phyloP scores from a whole-genome alignment of 2,888 invertebrate species.

The Eremobia ochroleuca region DNA sequence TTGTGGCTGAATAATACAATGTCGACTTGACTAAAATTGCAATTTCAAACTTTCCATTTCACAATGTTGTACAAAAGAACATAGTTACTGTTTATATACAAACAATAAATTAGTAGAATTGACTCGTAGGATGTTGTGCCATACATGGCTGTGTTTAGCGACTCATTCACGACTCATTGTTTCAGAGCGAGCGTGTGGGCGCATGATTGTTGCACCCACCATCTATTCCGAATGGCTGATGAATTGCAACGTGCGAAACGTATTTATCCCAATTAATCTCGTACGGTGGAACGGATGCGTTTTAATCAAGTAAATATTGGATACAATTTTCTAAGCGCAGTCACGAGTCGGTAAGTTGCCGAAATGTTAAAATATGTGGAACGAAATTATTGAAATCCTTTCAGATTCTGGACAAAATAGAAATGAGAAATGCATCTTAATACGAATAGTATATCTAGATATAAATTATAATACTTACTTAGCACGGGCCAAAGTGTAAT shows the following conservation, averaged over 20 bases:
- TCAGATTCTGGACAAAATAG: slow-evolving; percentile 6
- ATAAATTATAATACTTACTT: neutral
- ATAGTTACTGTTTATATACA: slow-evolving; percentile 62
- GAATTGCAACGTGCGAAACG: slow-evolving; percentile 82
- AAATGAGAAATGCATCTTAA: slow-evolving; percentile 21
- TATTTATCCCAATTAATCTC: slow-evolving; percentile 84
- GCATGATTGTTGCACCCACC: slow-evolving; percentile 86
- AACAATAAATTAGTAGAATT: slow-evolving; percentile 74
- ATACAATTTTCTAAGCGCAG: slow-evolving; percentile 9
- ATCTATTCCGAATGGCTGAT: slow-evolving; percentile 77
- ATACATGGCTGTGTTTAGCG: slow-evolving; percentile 77
- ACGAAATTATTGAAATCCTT: slow-evolving; percentile 25
- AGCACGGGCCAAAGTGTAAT: slow-evolving; percentile 24
- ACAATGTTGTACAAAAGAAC: slow-evolving; percentile 61
- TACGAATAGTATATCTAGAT: slow-evolving; percentile 14
- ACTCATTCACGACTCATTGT: slow-evolving; percentile 82
- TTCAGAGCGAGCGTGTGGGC: slow-evolving; percentile 81
- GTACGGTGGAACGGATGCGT: slow-evolving; percentile 74
- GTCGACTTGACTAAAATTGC: slow-evolving; percentile 44
- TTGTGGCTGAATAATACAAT: slow-evolving; percentile 26
- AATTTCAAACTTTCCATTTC: slow-evolving; percentile 62
- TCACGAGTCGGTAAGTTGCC: slow-evolving; percentile 22
- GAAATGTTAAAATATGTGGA: slow-evolving; percentile 24
- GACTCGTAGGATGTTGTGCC: slow-evolving; percentile 78
- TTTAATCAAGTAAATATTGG: slow-evolving; percentile 65